Evolutionary conservation across 2,797 vertebrate genomes (phyloP).

Genomic region (Chaetophractus vellerosus): DNA sequence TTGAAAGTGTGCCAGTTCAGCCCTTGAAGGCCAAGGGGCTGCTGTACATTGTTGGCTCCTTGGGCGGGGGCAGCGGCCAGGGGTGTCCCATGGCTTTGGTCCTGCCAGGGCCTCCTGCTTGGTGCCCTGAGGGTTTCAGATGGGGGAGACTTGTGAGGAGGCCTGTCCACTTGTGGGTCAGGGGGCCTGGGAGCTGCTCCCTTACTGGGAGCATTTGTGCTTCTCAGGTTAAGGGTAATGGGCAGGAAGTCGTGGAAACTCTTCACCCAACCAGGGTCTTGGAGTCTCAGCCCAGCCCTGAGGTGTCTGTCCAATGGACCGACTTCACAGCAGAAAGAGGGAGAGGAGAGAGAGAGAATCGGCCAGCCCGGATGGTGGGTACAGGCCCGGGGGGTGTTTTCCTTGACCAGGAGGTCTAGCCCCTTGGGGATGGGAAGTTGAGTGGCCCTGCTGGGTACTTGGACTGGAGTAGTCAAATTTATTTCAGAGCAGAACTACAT

Average conservation of each 20-base stretch:
- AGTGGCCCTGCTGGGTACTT: slow-evolving; percentile 47
- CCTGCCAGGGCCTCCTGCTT: background rate
- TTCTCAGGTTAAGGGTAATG: background rate
- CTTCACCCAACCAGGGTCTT: background rate
- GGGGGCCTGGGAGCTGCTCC: background rate
- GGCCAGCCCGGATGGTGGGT: background rate
- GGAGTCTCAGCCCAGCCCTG: background rate
- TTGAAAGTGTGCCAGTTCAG: background rate
- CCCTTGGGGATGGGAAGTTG: background rate
- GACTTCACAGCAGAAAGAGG: slow-evolving; percentile 9
- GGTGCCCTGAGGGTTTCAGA: background rate
- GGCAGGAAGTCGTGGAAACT: background rate
- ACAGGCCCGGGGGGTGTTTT: background rate
- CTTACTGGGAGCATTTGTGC: background rate
- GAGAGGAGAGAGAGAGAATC: background rate
- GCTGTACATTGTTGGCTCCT: background rate
- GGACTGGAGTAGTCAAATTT: background rate
- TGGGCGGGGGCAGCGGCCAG: background rate
- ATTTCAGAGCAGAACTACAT: slow-evolving; percentile 53
- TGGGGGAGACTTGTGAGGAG: background rate
- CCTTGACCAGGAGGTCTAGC: background rate
- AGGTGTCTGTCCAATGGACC: background rate
- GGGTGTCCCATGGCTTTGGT: background rate
- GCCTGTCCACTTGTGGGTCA: background rate
- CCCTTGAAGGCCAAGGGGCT: background rate